These are phyloP conservation scores for Calliopsis andreniformis DNA, from an alignment of 1,140 invertebrate genomes.

Conservation along the genomic window DNA sequence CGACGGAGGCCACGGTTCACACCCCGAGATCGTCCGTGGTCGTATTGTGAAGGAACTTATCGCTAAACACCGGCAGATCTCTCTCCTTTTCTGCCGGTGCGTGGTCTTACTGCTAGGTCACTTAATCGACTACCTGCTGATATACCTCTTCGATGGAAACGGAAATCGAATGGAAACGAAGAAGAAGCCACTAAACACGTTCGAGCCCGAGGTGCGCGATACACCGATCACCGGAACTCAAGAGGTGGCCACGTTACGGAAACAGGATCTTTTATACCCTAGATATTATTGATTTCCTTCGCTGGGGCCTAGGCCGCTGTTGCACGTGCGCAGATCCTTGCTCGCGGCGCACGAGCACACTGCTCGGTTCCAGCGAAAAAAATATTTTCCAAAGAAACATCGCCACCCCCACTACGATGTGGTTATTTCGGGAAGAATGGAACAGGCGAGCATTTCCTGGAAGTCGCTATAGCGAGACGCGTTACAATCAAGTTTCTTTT, in stretches of 20 bases:
- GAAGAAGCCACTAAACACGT: constrained; percentile 58
- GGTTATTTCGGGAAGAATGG: neutral
- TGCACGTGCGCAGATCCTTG: constrained; percentile 61
- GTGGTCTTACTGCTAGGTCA: constrained; percentile 51
- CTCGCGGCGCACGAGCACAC: constrained; percentile 39
- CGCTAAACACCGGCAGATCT: constrained; percentile 39
- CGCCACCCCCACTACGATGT: neutral
- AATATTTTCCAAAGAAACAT: neutral
- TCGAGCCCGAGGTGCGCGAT: constrained; percentile 50
- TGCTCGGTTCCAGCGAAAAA: neutral
- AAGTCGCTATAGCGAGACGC: no score
- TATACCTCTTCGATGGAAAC: constrained; percentile 54
- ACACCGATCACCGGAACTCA: constrained; percentile 63
- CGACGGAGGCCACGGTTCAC: neutral
- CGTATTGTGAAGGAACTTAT: constrained; percentile 36
- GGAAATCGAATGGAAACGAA: constrained; percentile 47
- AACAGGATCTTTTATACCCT: constrained; percentile 68
- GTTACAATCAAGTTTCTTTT: no score
- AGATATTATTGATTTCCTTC: constrained; percentile 69
- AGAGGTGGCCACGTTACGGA: constrained; percentile 54
- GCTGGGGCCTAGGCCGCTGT: constrained; percentile 26
- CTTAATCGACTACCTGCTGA: constrained; percentile 57
- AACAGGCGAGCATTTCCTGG: neutral
- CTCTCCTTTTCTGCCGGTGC: constrained; percentile 9
- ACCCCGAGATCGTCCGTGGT: constrained; percentile 50